A percentile compares a stretch with the other conserved stretches of the same genome.
These are phyloP conservation scores for Canis aureus DNA, from an alignment of 2,113 vertebrate species.

Conservation along the genomic window DNA sequence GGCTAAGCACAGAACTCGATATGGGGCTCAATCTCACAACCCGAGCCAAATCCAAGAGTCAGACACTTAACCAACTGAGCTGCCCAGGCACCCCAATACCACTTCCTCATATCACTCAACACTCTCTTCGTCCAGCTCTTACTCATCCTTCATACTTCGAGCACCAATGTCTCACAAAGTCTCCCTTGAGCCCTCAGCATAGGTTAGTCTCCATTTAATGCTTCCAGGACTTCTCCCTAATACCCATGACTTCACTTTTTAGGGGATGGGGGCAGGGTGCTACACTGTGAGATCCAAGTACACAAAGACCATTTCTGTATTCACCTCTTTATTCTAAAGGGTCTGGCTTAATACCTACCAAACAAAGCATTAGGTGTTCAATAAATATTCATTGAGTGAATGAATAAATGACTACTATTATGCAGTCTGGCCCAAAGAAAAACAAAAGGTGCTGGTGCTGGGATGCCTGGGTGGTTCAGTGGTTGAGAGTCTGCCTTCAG, in stretches of 20 bases:
- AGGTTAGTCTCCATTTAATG: neutral
- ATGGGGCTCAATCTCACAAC: neutral
- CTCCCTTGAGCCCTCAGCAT: neutral
- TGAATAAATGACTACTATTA: neutral
- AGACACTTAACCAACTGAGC: neutral
- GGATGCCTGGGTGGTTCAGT: too few relatives aligned
- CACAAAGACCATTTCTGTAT: neutral
- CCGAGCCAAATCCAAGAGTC: neutral
- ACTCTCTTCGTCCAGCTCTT: neutral
- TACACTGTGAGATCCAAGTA: neutral
- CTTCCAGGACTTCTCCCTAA: neutral
- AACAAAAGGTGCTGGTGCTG: neutral
- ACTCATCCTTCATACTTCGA: neutral
- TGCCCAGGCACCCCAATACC: neutral
- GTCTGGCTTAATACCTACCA: neutral
- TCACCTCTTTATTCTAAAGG: neutral
- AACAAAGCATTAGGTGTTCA: neutral
- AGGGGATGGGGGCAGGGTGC: neutral
- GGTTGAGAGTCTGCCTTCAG: too few relatives aligned
- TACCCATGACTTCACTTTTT: neutral
- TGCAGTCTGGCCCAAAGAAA: neutral
- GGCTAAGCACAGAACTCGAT: neutral
- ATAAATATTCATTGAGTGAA: neutral
- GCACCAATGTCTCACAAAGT: neutral
- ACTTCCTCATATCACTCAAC: neutral